Evolutionary conservation across 2,888 invertebrate species (phyloP), one percentile per base, ranked within the genome.

Genomic region (Laothoe populi): DNA sequence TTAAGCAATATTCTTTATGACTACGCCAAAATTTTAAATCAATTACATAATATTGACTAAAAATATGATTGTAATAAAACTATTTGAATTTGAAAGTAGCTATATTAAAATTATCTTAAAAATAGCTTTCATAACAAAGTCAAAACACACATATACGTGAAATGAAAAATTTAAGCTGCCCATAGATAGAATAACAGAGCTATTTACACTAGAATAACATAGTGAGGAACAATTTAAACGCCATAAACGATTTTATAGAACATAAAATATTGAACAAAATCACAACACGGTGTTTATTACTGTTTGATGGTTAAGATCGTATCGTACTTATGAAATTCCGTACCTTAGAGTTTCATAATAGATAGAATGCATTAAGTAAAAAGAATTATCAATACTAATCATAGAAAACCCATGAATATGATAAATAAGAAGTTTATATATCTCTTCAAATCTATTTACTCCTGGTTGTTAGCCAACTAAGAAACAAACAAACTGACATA

Each of bases 291-390:
- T 53, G 53, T 35, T 53, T 53, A 35, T 53, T 53, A 21, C 53
- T 35, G 19, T 10, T 53, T 53, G 53, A 53, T 53, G 35, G 31
- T 53, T 53, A 19, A 48, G 48, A 48, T 53, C 31, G 53, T 53
- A 53, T 53, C 35, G n/a, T 31, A 24, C 19, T 53, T 53, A 53
- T 53, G 35, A 53, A 53, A 53, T 53, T 35, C 35, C 53, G 35
- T 31, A 53, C 11, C 53, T 53, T 35, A 11, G 16, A 49, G 16
- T 49, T 49, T 49, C 53, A 16, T 53, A 35, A 53, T 35, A 19
- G 10, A 19, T 31, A 53, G 19, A 31, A 10, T 4, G 10, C n/a
- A 31, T 11, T 19, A 49, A 49, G n/a, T n/a, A n/a, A n/a, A n/a
- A n/a, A n/a, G n/a, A n/a, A n/a, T n/a, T n/a, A n/a, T n/a, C n/a